Percentiles rank a stretch among this genome's conserved stretches.
Evolutionary conservation across 92 coral and sea anemone genomes (phyloP).

Genomic region (Phenganax subtilis): DNA sequence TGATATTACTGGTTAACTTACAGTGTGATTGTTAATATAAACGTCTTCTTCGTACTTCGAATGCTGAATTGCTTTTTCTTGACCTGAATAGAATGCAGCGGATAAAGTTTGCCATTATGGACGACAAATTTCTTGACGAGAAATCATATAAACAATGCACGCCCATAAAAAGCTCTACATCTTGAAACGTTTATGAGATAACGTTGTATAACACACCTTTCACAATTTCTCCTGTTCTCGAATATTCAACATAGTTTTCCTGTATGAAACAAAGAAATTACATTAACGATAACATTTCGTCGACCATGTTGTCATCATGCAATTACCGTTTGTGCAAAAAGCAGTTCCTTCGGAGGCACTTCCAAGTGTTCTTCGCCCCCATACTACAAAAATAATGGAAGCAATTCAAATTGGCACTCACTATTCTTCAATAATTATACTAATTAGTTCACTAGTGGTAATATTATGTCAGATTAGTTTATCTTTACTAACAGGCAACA

Average conservation of each 20-base stretch:
- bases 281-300: neutral
- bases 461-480: no score
- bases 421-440: neutral
- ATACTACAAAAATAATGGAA: conserved; percentile 55
- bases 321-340: conserved; percentile 94
- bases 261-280: conserved; percentile 25
- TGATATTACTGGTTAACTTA: conserved; percentile 36
- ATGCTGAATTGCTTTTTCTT: conserved; percentile 86
- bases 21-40: conserved; percentile 82
- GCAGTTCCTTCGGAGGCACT: conserved; percentile 81
- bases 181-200: no score
- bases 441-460: no score
- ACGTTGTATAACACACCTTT: conserved; percentile 54
- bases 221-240: conserved; percentile 88
- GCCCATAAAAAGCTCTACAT: no score
- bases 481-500: no score
- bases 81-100: conserved; percentile 52
- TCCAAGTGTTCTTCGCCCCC: conserved; percentile 94
- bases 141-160: no score
- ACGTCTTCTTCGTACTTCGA: conserved; percentile 97
- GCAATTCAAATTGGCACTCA: neutral
- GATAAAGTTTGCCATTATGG: neutral
- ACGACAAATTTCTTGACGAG: no score
- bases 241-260: conserved; percentile 95
- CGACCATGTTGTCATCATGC: neutral